A percentile compares a stretch with the other conserved stretches of the same genome.
These are phyloP conservation scores for Linurgus olivaceus DNA, from an alignment of 2,797 vertebrate species.

Conservation along the genomic window DNA sequence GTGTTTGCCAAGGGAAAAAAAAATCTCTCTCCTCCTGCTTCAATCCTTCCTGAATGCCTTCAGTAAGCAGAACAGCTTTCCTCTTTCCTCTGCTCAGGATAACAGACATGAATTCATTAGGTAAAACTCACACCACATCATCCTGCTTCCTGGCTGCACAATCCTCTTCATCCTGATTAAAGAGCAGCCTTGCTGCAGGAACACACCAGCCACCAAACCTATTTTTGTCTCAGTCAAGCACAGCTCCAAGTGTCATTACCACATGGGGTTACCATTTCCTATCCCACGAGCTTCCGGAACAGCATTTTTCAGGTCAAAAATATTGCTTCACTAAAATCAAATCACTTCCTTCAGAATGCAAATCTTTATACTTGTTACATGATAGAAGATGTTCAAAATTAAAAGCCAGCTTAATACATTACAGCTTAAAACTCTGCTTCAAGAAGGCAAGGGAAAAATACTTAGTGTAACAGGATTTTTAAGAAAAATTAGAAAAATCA, in stretches of 20 bases:
- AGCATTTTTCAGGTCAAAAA: constrained; percentile 5
- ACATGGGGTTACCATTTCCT: constrained; percentile 51
- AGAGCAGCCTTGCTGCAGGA: not conserved
- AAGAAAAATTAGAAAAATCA: not conserved
- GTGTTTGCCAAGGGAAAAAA: not conserved
- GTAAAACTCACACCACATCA: not conserved
- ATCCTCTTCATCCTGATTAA: not conserved
- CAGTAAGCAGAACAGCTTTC: not conserved
- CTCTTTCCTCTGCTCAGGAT: not conserved
- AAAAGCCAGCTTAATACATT: not conserved
- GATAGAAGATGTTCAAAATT: not conserved
- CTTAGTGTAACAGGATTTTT: fast-evolving
- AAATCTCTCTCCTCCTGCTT: not conserved
- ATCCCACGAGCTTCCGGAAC: constrained; percentile 15
- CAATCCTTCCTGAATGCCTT: not conserved
- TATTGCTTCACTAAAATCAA: not conserved
- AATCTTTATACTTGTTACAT: not conserved
- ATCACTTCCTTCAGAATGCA: not conserved
- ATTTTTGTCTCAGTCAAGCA: constrained; percentile 1
- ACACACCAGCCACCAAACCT: not conserved
- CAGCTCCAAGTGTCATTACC: not conserved
- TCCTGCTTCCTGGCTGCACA: not conserved
- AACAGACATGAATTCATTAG: not conserved
- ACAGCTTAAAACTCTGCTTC: not conserved
- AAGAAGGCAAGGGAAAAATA: not conserved